phyloP scores from a whole-genome alignment of 64 coral and sea anemone genomes.

The Orbicella faveolata region DNA sequence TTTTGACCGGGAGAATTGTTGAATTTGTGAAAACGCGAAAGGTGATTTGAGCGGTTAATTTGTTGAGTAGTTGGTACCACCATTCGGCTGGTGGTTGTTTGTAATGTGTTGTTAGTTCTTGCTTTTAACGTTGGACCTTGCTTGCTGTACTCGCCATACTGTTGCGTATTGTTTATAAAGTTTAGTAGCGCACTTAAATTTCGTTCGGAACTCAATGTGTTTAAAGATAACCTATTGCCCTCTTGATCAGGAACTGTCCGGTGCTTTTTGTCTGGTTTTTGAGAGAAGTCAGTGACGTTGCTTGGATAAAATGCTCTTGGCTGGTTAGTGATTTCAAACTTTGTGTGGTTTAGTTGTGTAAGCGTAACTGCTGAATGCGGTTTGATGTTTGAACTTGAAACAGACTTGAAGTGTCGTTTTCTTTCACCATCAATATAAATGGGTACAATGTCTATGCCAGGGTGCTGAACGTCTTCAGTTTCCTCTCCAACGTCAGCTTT shows the following conservation, averaged over 20 bases:
- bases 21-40: constrained; percentile 1
- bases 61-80: neutral
- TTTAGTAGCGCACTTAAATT: neutral
- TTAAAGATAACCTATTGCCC: neutral
- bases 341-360: neutral
- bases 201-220: neutral
- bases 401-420: neutral
- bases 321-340: neutral
- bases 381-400: neutral
- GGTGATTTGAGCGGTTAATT: constrained; percentile 21
- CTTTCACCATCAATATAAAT: constrained; percentile 4
- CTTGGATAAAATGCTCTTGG: neutral
- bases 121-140: neutral
- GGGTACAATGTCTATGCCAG: constrained; percentile 48
- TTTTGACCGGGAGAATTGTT: neutral
- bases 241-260: neutral
- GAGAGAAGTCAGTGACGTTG: neutral
- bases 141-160: neutral
- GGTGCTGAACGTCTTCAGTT: neutral
- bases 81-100: neutral
- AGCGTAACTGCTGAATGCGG: neutral
- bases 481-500: neutral
- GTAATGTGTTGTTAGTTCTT: neutral
- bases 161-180: constrained; percentile 2
- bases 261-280: neutral